Percentiles rank a stretch among this genome's conserved stretches.
These are phyloP conservation scores for Phymorhynchus buccinoides DNA, from an alignment of 1,140 invertebrate species.

Conservation along the genomic window DNA sequence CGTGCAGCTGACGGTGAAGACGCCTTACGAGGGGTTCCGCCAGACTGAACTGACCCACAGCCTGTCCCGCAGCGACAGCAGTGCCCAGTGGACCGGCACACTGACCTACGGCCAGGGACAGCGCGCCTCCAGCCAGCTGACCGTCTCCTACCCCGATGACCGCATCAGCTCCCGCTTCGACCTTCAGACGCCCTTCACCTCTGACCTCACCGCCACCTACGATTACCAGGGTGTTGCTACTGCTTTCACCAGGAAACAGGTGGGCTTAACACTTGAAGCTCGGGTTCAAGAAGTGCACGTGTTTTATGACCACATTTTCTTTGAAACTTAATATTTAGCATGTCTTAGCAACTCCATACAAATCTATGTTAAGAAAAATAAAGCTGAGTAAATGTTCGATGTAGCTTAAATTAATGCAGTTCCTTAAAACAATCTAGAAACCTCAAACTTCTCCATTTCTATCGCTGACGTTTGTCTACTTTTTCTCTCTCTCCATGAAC, in stretches of 20 bases:
- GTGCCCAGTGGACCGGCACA: constrained; percentile 9
- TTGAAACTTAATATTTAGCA: no score
- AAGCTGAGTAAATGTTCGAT: no score
- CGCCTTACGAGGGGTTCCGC: constrained; percentile 18
- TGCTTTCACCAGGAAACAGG: neutral
- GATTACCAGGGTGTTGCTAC: neutral
- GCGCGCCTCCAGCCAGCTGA: constrained; percentile 23
- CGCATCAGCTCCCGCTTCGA: constrained; percentile 20
- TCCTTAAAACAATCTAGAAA: no score
- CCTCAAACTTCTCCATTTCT: no score
- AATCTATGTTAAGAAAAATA: no score
- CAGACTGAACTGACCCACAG: constrained; percentile 18
- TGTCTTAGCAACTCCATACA: no score
- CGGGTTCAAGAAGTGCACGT: no score
- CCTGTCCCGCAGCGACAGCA: constrained; percentile 18
- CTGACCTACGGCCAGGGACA: neutral
- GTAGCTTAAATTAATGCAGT: no score
- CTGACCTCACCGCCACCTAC: constrained; percentile 6
- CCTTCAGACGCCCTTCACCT: constrained; percentile 22
- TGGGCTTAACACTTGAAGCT: neutral
- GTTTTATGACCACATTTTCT: no score
- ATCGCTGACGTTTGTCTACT: no score
- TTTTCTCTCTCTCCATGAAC: neutral
- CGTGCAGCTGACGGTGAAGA: constrained; percentile 23
- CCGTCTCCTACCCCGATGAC: neutral